Percentiles rank a stretch among this genome's conserved stretches.
Evolutionary conservation across 2,113 vertebrate species (phyloP).

Genomic region (Ceyx melanurus): DNA sequence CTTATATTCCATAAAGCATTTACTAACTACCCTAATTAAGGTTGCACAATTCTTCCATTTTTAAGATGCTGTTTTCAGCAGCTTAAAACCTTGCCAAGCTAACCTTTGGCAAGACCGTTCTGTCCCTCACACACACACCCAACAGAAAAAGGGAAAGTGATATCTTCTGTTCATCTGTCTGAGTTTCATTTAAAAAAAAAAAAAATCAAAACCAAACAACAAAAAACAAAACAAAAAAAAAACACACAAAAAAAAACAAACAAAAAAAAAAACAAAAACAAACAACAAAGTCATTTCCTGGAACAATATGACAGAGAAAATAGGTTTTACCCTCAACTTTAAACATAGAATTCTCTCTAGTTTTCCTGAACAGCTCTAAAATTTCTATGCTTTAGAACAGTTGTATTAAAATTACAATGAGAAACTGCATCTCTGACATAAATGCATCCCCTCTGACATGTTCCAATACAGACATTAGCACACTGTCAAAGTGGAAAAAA

Average conservation of each 20-base stretch:
- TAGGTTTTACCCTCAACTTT: not conserved
- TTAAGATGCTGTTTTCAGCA: not conserved
- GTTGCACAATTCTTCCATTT: conserved; percentile 30
- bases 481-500: not conserved
- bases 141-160: not conserved
- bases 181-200: not conserved
- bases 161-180: not conserved
- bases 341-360: not conserved
- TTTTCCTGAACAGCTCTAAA: not conserved
- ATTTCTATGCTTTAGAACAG: not conserved
- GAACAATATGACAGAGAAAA: not conserved
- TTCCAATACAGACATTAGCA: not conserved
- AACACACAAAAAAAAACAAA: no score
- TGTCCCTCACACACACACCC: not conserved
- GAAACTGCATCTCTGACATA: not conserved
- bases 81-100: conserved; percentile 5
- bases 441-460: not conserved
- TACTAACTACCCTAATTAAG: conserved; percentile 5
- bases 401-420: not conserved
- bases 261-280: no score
- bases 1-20: conserved; percentile 12
- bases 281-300: not conserved
- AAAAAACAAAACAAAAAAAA: no score
- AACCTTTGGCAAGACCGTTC: not conserved
- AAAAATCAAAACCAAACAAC: no score